Conservation (phyloP, 2,888 invertebrate species). For the Calameuta pallipes region DNA sequence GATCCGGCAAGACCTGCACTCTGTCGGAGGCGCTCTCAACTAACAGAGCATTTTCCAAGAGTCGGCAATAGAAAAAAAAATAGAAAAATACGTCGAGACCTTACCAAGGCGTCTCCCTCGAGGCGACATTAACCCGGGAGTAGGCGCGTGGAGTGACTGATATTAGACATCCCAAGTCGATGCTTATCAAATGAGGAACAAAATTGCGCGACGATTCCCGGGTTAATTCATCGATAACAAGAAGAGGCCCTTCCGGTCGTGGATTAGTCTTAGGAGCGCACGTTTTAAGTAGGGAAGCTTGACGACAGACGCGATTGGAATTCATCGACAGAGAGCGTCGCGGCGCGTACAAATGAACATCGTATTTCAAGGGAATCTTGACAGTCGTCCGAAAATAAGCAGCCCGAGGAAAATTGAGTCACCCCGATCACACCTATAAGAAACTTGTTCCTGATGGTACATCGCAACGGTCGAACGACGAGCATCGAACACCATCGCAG, state of each 20-base stretch:
- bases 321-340: not conserved
- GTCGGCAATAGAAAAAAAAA: not conserved
- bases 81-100: not conserved
- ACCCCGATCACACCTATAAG: not conserved
- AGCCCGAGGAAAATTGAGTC: not conserved
- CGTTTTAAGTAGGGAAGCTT: not conserved
- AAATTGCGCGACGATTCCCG: no score
- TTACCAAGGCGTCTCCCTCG: not conserved
- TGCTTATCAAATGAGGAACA: no score
- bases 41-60: not conserved
- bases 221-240: not conserved
- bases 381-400: slow-evolving; percentile 10
- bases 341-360: not conserved
- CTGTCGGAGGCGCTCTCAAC: not conserved
- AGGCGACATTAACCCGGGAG: not conserved
- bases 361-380: slow-evolving; percentile 6
- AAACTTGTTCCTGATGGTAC: not conserved
- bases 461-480: not conserved
- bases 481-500: not conserved
- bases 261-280: not conserved
- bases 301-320: not conserved
- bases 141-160: no score
- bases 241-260: not conserved
- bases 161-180: no score
- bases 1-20: not conserved